Base-by-base conservation (phyloP, 2,888 invertebrate genomes). In the Seira musarum region DNA sequence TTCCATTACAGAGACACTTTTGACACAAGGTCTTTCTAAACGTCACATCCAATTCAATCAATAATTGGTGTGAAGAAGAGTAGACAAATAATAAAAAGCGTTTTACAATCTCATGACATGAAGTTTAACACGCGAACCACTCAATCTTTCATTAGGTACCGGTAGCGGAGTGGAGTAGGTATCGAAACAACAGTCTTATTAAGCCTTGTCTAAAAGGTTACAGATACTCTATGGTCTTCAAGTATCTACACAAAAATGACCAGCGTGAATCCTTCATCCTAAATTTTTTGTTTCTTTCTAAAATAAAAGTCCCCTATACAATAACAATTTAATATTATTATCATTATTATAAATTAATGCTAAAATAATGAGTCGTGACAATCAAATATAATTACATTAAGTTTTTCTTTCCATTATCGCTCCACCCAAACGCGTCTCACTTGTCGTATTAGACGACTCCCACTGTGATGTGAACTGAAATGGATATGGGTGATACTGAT, bases 371-470 rank as follows among this genome's bases (percentile, higher is more conserved):
- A 49, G 15, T 49, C 15, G 17, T 13, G 15, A 13, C 2, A 49
- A 49, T 49, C 49, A 49, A 49, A n/a, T n/a, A n/a, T 49, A 49
- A 49, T 49, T 49, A 15, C 49, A n/a, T 49, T 13, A 49, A 13
- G 15, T 49, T 49, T n/a, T 49, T 49, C n/a, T n/a, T n/a, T n/a
- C n/a, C 49, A 49, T 49, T 49, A 49, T 49, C 49, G 15, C 49
- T 15, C 15, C 49, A 3, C 3, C 49, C n/a, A n/a, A n/a, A n/a
- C n/a, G n/a, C n/a, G n/a, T n/a, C 49, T 49, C 17, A n/a, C 15
- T 49, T 49, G 3, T 49, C 17, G 49, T 49, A 49, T 49, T 49
- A 49, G 13, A 49, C 17, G 17, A 49, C n/a, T n/a, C n/a, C n/a
- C n/a, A n/a, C n/a, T n/a, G n/a, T n/a, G n/a, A n/a, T n/a, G n/a